Conservation (phyloP, 2,888 invertebrate species). For the Rotaria sp. region DNA sequence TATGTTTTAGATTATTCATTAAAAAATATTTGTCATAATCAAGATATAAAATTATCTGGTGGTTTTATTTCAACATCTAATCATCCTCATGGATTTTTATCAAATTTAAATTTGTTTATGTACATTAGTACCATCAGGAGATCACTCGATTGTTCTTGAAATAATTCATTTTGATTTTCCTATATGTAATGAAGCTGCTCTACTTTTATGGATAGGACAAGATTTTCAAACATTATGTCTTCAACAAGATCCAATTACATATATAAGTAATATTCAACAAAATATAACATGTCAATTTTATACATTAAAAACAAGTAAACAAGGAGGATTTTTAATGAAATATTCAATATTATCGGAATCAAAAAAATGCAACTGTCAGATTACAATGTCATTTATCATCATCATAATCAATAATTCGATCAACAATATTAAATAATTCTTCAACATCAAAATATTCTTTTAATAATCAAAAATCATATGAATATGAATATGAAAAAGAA, state of each 20-base stretch:
- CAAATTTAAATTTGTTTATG: conserved; percentile 37
- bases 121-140: conserved; percentile 19
- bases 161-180: conserved; percentile 37
- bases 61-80: conserved; percentile 35
- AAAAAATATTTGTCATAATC: conserved; percentile 25
- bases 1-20: conserved; percentile 19
- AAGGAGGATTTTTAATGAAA: conserved; percentile 39
- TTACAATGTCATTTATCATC: background rate
- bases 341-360: conserved; percentile 11
- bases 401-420: background rate
- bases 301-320: conserved; percentile 21
- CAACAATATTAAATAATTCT: background rate
- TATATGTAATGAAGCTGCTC: conserved; percentile 34
- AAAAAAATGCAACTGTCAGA: background rate
- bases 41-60: conserved; percentile 13
- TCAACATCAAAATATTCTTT: background rate
- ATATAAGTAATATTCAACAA: conserved; percentile 28
- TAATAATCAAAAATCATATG: background rate
- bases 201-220: conserved; percentile 35
- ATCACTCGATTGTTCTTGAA: conserved; percentile 22
- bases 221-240: conserved; percentile 35
- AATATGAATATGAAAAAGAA: background rate
- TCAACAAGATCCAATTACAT: background rate
- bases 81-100: conserved; percentile 30
- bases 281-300: conserved; percentile 36